Percentiles rank a stretch among this genome's conserved stretches.
Evolutionary conservation across 2,113 vertebrate genomes (phyloP).

Genomic region (Ophthalmolycus amberensis): DNA sequence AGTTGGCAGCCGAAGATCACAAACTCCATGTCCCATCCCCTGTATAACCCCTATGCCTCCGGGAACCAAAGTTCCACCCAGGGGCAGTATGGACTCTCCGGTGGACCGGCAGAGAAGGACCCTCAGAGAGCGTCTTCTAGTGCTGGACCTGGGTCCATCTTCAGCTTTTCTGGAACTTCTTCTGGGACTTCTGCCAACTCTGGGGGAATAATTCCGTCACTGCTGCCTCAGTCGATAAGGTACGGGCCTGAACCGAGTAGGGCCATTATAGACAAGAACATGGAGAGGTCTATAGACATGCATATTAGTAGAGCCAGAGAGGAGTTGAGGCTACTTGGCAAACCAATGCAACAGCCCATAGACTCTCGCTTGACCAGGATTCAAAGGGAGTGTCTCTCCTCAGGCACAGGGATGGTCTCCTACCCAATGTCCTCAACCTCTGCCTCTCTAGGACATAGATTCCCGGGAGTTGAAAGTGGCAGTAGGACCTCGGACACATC

Average conservation of each 20-base stretch:
- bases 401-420: background rate
- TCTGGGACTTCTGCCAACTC: constrained; percentile 17
- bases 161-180: constrained; percentile 16
- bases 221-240: constrained; percentile 67
- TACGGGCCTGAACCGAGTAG: constrained; percentile 69
- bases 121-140: constrained; percentile 64
- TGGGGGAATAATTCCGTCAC: background rate
- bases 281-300: constrained; percentile 72
- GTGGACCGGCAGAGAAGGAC: constrained; percentile 82
- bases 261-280: constrained; percentile 53
- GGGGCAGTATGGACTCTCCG: constrained; percentile 49
- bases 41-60: constrained; percentile 88
- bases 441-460: constrained; percentile 21
- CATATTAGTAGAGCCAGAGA: constrained; percentile 77
- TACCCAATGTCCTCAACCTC: constrained; percentile 29
- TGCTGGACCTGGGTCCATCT: constrained; percentile 55
- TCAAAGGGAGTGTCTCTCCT: constrained; percentile 58
- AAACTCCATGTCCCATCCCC: constrained; percentile 89
- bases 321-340: constrained; percentile 82
- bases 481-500: constrained; percentile 64
- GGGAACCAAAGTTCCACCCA: constrained; percentile 79
- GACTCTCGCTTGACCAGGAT: constrained; percentile 73
- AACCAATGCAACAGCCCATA: constrained; percentile 78
- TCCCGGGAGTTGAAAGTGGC: constrained; percentile 24
- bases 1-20: constrained; percentile 76